These are phyloP conservation scores for Pelodytes ibericus DNA, from an alignment of 2,797 vertebrate species.

Conservation along the genomic window DNA sequence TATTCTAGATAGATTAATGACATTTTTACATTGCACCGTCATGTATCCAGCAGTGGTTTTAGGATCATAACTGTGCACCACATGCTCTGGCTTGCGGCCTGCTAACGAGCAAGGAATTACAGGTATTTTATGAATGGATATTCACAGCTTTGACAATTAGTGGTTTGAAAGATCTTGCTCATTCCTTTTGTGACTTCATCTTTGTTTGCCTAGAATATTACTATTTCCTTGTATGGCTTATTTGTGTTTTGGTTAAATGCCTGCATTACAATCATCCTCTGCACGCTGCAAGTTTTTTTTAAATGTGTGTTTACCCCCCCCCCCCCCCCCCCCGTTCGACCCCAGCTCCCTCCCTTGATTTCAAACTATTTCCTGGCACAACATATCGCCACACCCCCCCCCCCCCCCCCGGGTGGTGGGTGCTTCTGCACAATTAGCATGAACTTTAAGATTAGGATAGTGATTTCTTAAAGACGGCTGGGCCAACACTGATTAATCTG, in stretches of 20 bases:
- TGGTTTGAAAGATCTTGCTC: constrained; percentile 21
- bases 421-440: constrained; percentile 25
- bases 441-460: not conserved
- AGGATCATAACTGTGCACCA: not conserved
- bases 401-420: no score
- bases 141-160: constrained; percentile 24
- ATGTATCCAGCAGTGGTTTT: not conserved
- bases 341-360: not conserved
- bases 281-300: constrained; percentile 18
- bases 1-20: no score
- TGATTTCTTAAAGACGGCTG: constrained; percentile 2
- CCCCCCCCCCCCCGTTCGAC: not conserved
- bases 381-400: no score
- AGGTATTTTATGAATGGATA: constrained; percentile 46
- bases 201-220: constrained; percentile 18
- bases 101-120: constrained; percentile 1
- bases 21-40: no score
- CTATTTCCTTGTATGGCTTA: constrained; percentile 37
- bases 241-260: constrained; percentile 26
- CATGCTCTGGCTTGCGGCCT: not conserved
- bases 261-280: constrained; percentile 21
- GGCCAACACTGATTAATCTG: constrained; percentile 20
- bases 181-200: constrained; percentile 9
- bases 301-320: not conserved
- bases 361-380: constrained; percentile 32